Evolutionary conservation across 2,888 invertebrate genomes (phyloP), one percentile per base, ranked within the genome.

Genomic region (Choreutis nemorana): DNA sequence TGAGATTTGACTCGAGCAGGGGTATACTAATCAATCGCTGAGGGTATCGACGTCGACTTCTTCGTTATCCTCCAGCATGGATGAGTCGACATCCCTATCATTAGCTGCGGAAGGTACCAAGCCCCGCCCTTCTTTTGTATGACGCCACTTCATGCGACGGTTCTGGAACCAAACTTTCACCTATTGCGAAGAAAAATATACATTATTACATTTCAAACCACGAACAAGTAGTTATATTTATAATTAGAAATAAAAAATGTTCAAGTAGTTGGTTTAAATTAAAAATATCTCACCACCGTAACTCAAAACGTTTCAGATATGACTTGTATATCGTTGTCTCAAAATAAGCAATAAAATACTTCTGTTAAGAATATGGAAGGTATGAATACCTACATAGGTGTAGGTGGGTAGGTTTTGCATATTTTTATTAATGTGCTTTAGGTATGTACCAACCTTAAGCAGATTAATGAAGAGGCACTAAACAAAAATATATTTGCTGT

Each of bases 101-200:
- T 58, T 49, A 26, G 55, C 37, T 9, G 54, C 40, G 7, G 47
- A 40, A 5, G 48, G 32, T 3, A 45, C 37, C 0, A 64, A 60
- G 6, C 64, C 63, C n/a, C 80, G 66, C 0, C 82, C 83, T 45
- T 89, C 88, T 41, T 87, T 86, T 15, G 87, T 87, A 49, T 92
- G 91, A 0, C 92, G 83, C 91, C 91, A 92, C 60, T 92, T 92
- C 91, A 92, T 92, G 32, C 92, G 83, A 1, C 92, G 83, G 54
- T 93, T 95, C 78, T 95, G 95, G 60, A 94, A 94, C 94, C 94
- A 94, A 2, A 94, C 94, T 71, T 94, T 94, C 2, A 94, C 93
- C 90, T 91, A 62, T 7, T 45, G 34, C 35, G 23, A 36, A 33
- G 5, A 4, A 9, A 23, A n/a, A 8, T 23, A n/a, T 23, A 10